Base-by-base conservation (phyloP, 2,888 invertebrate genomes). In the Phortica magna region DNA sequence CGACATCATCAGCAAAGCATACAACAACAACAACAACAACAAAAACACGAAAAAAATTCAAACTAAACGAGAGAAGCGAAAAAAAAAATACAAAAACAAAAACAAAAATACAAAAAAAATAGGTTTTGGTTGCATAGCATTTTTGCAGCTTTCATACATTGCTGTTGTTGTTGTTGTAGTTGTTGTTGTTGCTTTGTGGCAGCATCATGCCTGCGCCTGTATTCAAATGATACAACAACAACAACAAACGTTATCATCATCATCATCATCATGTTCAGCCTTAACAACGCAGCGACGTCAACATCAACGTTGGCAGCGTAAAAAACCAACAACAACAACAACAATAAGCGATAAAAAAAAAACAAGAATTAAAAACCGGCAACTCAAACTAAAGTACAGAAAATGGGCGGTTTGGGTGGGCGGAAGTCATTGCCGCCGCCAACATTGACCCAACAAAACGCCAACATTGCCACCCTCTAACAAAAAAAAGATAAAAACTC, bases 91-190 rank as follows among this genome's bases (percentile, higher is more conserved):
- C 83, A 80, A 79, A 75, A 77, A 83, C 31, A 73, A 84, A 85
- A 79, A 87, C 87, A 81, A 81, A 80, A 79, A 74, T 77, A 83
- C 42, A 73, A 84, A 84, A 81, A 78, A 84, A 83, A 84, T 88
- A 80, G 77, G 80, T 81, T 85, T 88, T 79, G 87, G 87, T 88
- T 86, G 85, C 85, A 86, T 86, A 87, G 85, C 85, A 86, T 61
- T 22, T 61, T 22, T 83, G 88, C 73, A 65, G 76, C 59, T 59
- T 65, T 41, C 41, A 39, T 39, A 39, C 41, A 12, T 65, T 65
- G 31, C 14, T 65, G 31, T 41, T 65, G 65, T 65, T 41, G 42
- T 19, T 42, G 57, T 59, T 48, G 57, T 59, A 3, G 3, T 31
- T 31, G 31, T 31, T 42, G 61, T 19, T 42, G 57, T 59, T 48